Conservation (phyloP, 2,797 vertebrate species). For the Danio choprae region DNA sequence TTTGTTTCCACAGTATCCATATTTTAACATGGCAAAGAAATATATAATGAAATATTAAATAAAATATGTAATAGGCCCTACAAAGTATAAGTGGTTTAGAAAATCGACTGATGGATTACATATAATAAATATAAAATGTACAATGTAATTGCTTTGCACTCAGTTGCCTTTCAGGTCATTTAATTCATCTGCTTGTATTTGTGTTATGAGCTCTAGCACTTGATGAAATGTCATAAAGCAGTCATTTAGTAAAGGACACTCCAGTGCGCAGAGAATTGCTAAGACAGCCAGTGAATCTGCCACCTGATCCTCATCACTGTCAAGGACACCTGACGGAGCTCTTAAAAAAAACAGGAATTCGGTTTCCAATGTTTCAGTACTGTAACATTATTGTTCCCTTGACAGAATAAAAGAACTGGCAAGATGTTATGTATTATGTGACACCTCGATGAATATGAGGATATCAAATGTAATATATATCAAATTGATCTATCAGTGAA, state of each 20-base stretch:
- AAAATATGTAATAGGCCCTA: too few relatives aligned
- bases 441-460: neutral
- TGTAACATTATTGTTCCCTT: neutral
- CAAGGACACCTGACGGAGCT: slow-evolving; percentile 9
- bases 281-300: slow-evolving; percentile 29
- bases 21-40: neutral
- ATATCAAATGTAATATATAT: too few relatives aligned
- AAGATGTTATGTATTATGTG: neutral
- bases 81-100: too few relatives aligned
- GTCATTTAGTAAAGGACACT: neutral
- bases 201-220: neutral
- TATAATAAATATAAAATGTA: neutral
- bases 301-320: slow-evolving; percentile 29
- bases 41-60: neutral
- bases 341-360: neutral
- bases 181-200: neutral
- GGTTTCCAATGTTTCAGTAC: neutral
- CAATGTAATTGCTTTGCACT: neutral
- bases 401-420: neutral
- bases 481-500: too few relatives aligned
- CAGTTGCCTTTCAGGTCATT: neutral
- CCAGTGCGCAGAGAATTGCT: neutral
- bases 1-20: neutral
- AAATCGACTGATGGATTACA: too few relatives aligned
- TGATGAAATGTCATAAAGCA: neutral